Conservation (phyloP, 2,888 invertebrate genomes). For the Drosophila neonasuta region DNA sequence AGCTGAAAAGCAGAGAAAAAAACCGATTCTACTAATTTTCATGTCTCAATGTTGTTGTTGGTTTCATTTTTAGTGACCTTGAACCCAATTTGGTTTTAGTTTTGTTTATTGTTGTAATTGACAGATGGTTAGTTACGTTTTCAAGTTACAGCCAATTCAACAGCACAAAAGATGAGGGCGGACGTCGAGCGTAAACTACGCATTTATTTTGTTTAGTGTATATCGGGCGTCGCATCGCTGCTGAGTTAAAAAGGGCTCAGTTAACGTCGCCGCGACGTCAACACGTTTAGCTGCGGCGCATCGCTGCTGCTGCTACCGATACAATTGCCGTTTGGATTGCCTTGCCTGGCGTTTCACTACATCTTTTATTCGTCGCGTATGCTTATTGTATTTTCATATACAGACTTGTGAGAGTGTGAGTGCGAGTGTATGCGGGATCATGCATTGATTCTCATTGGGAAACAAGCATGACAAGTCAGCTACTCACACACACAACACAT, state of each 20-base stretch:
- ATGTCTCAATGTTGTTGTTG: conserved; percentile 44
- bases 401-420: neutral
- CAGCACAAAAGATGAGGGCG: conserved; percentile 10
- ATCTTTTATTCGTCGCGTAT: conserved; percentile 55
- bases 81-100: conserved; percentile 68
- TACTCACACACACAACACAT: conserved; percentile 29
- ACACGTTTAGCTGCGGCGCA: conserved; percentile 25
- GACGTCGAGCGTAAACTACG: conserved; percentile 39
- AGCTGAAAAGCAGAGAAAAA: conserved; percentile 20
- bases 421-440: conserved; percentile 44
- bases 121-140: conserved; percentile 21
- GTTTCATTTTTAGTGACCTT: conserved; percentile 75
- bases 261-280: conserved; percentile 16
- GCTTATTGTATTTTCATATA: conserved; percentile 55
- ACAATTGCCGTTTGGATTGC: conserved; percentile 21
- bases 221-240: conserved; percentile 17
- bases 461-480: conserved; percentile 69
- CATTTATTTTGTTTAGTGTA: conserved; percentile 57
- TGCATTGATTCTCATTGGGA: conserved; percentile 52
- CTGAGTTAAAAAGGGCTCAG: conserved; percentile 24
- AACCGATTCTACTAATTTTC: conserved; percentile 54
- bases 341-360: conserved; percentile 42
- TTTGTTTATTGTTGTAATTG: conserved; percentile 40
- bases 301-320: conserved; percentile 20
- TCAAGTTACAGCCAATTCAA: conserved; percentile 25